Evolutionary conservation across 2,797 vertebrate species (phyloP), one percentile per base, ranked within the genome.

Genomic region (Arnoldichthys spilopterus): DNA sequence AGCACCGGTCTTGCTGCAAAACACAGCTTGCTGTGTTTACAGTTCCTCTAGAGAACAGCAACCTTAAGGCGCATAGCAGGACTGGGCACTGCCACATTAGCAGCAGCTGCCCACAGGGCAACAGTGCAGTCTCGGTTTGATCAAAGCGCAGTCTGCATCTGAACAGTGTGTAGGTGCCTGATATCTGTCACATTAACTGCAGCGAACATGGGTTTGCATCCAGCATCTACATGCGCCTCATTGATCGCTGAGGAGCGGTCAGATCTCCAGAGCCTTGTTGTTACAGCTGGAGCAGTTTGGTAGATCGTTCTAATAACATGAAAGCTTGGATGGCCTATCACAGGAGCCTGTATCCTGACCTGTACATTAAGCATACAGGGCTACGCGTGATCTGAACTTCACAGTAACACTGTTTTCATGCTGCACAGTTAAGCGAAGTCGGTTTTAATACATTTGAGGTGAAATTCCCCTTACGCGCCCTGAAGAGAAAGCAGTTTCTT

Each of bases 161-260:
- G 58, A 32, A 32, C 24, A 28, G 13, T 32, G 28, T 28, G n/a
- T 37, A n/a, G 59, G 59, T 20, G 59, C 37, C 59, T 62, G 59
- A 32, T 61, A 9, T 62, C 30, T 20, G 59, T 2, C 58, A 34
- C 20, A 18, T 37, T 32, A 12, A 62, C 59, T 20, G 59, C 30
- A 62, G 16, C 12, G 59, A 37, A 30, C 6, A 2, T 16, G n/a
- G 32, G 32, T 62, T 62, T 34, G 15, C n/a, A 43, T 18, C 11
- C 63, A 66, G 16, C 26, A 30, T 69, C 45, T 32, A 69, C 45
- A 49, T 69, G 67, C 24, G 30, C 40, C 20, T 32, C 18, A 69
- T 49, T 51, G 45, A 69, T 69, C 12, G 16, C 67, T 51, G 26
- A 32, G 12, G 26, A 51, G 18, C 18, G 1, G 20, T 69, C 64